A percentile compares a stretch with the other conserved stretches of the same genome.
These are phyloP conservation scores for Nasonia longicornis DNA, from an alignment of 1,140 invertebrate genomes.

Conservation along the genomic window DNA sequence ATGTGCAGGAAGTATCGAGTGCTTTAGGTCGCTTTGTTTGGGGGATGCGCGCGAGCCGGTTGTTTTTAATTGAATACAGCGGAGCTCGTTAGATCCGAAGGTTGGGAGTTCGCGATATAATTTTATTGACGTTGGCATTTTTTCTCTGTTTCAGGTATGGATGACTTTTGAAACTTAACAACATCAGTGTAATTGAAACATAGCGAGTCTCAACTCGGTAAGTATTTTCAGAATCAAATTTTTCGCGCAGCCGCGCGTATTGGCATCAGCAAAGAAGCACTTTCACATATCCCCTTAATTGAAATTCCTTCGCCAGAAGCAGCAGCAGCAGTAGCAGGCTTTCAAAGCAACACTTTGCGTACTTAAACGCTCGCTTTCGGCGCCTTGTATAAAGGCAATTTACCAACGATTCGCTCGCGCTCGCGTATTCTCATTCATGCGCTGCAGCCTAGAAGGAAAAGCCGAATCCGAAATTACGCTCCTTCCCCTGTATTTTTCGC, in stretches of 20 bases:
- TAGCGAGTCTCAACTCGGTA: too few species aligned
- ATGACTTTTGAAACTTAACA: background rate
- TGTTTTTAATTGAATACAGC: constrained; percentile 13
- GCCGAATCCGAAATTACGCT: constrained; percentile 15
- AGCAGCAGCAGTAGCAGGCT: background rate
- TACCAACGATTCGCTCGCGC: constrained; percentile 6
- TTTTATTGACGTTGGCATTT: background rate
- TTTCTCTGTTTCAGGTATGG: background rate
- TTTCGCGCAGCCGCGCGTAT: background rate
- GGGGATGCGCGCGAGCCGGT: background rate
- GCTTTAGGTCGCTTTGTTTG: background rate
- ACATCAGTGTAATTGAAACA: background rate
- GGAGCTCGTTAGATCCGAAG: background rate
- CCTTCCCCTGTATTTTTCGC: background rate
- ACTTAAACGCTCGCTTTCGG: constrained; percentile 23
- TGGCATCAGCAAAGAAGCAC: constrained; percentile 11
- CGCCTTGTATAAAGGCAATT: constrained; percentile 29
- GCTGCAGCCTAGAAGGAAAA: background rate
- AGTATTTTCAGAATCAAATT: background rate
- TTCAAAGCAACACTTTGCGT: constrained; percentile 13
- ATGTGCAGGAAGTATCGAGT: background rate
- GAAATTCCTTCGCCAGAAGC: constrained; percentile 12
- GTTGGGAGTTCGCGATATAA: background rate
- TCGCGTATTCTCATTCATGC: background rate
- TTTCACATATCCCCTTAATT: constrained; percentile 24